These are phyloP conservation scores for Otolemur garnettii DNA, from an alignment of 2,113 vertebrate species.

Conservation along the genomic window DNA sequence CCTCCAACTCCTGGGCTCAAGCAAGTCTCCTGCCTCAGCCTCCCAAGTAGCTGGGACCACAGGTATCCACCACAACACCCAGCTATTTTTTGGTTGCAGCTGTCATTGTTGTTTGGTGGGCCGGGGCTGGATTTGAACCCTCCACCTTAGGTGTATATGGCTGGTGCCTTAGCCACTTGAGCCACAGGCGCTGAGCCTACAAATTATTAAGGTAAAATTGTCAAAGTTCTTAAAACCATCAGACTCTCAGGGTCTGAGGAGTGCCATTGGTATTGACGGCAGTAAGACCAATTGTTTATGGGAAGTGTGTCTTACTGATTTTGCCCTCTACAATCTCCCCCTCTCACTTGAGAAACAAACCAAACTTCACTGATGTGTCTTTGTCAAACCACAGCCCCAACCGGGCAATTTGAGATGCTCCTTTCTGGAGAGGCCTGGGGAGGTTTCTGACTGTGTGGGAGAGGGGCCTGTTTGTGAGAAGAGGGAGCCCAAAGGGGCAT, in stretches of 20 bases:
- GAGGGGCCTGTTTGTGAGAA: neutral
- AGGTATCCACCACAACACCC: too few species aligned
- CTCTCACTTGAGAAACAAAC: neutral
- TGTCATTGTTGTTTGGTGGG: too few species aligned
- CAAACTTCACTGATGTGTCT: neutral
- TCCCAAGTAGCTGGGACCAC: too few species aligned
- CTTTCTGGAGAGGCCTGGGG: neutral
- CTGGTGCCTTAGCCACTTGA: too few species aligned
- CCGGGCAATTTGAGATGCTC: neutral
- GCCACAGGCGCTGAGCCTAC: too few species aligned
- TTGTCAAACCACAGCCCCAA: neutral
- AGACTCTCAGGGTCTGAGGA: neutral
- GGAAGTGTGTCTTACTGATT: neutral
- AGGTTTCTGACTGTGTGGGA: neutral
- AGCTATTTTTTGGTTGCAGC: too few species aligned
- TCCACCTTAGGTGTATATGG: too few species aligned
- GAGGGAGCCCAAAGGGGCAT: neutral
- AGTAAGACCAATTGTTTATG: neutral
- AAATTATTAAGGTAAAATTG: neutral
- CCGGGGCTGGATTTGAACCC: too few species aligned
- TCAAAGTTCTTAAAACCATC: neutral
- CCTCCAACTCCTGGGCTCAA: too few species aligned
- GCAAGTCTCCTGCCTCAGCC: too few species aligned
- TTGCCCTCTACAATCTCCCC: neutral
- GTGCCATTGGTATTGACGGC: neutral